A percentile compares a stretch with the other conserved stretches of the same genome.
phyloP scores from a whole-genome alignment of 2,797 vertebrate species.

The Poecilia picta region DNA sequence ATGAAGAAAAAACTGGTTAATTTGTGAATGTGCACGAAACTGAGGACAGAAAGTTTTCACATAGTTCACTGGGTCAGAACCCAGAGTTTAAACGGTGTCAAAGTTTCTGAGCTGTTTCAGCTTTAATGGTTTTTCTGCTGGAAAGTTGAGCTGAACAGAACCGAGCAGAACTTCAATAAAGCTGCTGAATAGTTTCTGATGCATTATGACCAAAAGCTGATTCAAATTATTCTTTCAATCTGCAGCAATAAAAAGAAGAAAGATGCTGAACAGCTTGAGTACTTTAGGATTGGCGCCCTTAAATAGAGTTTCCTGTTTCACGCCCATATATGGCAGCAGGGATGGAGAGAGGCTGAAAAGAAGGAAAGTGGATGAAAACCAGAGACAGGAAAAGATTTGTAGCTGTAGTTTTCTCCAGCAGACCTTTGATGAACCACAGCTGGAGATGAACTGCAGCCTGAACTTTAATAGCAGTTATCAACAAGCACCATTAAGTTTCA shows the following conservation, averaged over 20 bases:
- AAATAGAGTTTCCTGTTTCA: conserved; percentile 52
- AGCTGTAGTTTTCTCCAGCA: neutral
- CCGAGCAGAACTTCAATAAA: neutral
- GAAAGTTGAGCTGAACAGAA: neutral
- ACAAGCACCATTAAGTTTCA: conserved; percentile 4
- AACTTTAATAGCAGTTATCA: neutral
- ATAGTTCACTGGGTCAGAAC: neutral
- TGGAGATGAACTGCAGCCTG: conserved; percentile 3
- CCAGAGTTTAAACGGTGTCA: neutral
- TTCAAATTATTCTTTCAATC: neutral
- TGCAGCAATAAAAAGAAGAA: neutral
- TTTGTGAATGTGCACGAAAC: neutral
- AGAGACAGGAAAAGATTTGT: neutral
- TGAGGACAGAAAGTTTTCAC: neutral
- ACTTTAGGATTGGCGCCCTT: neutral
- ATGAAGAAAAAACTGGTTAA: neutral
- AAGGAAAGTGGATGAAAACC: neutral
- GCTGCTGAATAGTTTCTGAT: neutral
- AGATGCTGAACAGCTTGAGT: neutral
- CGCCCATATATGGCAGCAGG: conserved; percentile 57
- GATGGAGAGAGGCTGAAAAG: neutral
- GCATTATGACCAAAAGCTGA: neutral
- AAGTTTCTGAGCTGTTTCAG: neutral
- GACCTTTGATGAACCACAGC: neutral
- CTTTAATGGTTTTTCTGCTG: neutral